These are phyloP conservation scores for Poeciliopsis turrubarensis DNA, from an alignment of 2,113 vertebrate genomes.

Conservation along the genomic window DNA sequence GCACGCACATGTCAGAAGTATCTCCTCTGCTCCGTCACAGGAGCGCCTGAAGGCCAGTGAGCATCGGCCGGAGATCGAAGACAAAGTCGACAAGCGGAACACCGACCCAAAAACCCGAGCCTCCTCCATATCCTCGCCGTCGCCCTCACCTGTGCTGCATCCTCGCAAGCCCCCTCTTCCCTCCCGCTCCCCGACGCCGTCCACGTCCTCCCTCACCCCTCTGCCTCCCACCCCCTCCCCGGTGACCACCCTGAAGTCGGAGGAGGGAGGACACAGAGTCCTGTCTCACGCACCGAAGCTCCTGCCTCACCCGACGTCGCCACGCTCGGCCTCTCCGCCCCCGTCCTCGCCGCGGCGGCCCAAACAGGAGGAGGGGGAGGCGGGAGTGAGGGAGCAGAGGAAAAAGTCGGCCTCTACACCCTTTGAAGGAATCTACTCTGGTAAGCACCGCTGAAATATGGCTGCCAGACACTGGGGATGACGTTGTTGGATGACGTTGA, in stretches of 20 bases:
- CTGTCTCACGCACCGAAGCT: conserved; percentile 82
- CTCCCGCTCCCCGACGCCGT: conserved; percentile 77
- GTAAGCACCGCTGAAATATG: conserved; percentile 64
- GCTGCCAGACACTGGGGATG: no score
- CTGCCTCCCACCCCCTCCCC: conserved; percentile 84
- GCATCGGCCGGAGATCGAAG: conserved; percentile 87
- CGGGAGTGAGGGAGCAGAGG: conserved; percentile 60
- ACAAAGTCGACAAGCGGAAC: conserved; percentile 86
- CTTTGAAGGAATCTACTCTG: conserved; percentile 86
- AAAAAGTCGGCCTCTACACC: conserved; percentile 81
- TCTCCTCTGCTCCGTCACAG: conserved; percentile 68
- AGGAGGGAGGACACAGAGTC: conserved; percentile 87
- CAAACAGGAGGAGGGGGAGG: conserved; percentile 87
- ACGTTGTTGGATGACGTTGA: no score
- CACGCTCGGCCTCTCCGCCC: conserved; percentile 85
- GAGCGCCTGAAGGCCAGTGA: conserved; percentile 92
- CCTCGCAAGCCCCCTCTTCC: conserved; percentile 84
- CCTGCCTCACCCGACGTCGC: conserved; percentile 83
- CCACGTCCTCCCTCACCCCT: conserved; percentile 83
- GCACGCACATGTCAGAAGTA: neutral
- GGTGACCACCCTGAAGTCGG: conserved; percentile 86
- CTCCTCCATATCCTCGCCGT: conserved; percentile 72
- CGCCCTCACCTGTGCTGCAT: conserved; percentile 78
- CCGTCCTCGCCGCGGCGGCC: conserved; percentile 82
- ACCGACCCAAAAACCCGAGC: conserved; percentile 85